Evolutionary conservation across 1,140 invertebrate genomes (phyloP).

Genomic region (Apocrypta bakeri): DNA sequence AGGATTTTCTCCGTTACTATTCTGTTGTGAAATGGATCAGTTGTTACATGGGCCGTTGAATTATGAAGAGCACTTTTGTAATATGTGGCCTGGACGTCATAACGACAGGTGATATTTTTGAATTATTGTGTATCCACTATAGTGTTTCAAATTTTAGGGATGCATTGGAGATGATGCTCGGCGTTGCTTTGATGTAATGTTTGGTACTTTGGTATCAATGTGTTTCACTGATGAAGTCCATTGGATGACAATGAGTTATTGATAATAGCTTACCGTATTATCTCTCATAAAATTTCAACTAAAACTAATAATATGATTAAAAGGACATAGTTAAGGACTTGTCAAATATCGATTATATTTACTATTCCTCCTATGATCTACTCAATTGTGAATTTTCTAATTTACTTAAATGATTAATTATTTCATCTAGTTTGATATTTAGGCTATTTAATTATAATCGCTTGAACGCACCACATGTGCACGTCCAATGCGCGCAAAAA

Average conservation of each 20-base stretch:
- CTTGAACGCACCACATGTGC: not conserved
- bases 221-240: too few species aligned
- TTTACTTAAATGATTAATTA: too few species aligned
- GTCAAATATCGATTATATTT: not conserved
- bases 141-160: not conserved
- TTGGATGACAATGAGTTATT: too few species aligned
- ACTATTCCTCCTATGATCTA: too few species aligned
- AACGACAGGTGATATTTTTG: not conserved
- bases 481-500: not conserved
- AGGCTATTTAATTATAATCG: not conserved
- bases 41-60: not conserved
- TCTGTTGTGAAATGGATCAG: not conserved
- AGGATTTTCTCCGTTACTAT: not conserved
- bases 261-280: too few species aligned
- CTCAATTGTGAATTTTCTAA: not conserved
- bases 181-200: not conserved
- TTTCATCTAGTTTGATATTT: not conserved
- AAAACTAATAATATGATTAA: too few species aligned
- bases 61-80: not conserved
- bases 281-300: too few species aligned
- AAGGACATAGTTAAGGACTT: too few species aligned
- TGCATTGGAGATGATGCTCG: too few species aligned
- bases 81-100: not conserved
- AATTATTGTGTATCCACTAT: not conserved
- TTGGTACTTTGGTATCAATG: not conserved